Conservation (phyloP, 2,888 invertebrate species). For the Andrena flavipes region DNA sequence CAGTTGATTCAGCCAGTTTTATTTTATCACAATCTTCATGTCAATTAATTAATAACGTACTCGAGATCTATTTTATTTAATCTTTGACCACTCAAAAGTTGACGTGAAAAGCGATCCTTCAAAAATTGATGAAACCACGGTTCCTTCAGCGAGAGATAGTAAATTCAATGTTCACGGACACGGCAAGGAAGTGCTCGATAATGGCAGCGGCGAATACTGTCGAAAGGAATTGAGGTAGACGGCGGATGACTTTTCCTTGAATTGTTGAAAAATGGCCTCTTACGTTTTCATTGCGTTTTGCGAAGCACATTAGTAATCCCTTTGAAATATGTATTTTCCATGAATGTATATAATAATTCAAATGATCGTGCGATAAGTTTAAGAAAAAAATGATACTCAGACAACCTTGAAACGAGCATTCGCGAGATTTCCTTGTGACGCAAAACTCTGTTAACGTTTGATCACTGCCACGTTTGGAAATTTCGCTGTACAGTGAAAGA, state of each 20-base stretch:
- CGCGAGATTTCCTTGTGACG: background rate
- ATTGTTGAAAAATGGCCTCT: conserved; percentile 41
- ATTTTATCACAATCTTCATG: background rate
- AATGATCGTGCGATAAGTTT: background rate
- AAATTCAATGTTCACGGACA: conserved; percentile 62
- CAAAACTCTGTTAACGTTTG: background rate
- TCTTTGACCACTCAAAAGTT: conserved; percentile 11
- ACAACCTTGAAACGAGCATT: background rate
- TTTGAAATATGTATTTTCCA: background rate
- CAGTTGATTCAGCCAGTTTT: no score
- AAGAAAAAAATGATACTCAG: background rate
- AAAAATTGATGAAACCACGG: conserved; percentile 66
- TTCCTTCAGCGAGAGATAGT: conserved; percentile 53
- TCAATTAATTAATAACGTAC: background rate
- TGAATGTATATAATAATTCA: background rate
- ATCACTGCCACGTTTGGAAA: background rate
- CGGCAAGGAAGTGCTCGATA: conserved; percentile 53
- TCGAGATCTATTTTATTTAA: conserved; percentile 9
- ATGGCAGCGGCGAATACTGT: conserved; percentile 45
- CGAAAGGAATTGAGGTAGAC: conserved; percentile 48
- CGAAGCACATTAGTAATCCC: background rate
- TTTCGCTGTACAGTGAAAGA: background rate
- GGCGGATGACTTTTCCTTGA: conserved; percentile 42
- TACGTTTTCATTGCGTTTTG: conserved; percentile 19
- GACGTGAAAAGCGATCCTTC: conserved; percentile 52